Conservation (phyloP, 1,140 invertebrate genomes). For the Calycopis cecrops region DNA sequence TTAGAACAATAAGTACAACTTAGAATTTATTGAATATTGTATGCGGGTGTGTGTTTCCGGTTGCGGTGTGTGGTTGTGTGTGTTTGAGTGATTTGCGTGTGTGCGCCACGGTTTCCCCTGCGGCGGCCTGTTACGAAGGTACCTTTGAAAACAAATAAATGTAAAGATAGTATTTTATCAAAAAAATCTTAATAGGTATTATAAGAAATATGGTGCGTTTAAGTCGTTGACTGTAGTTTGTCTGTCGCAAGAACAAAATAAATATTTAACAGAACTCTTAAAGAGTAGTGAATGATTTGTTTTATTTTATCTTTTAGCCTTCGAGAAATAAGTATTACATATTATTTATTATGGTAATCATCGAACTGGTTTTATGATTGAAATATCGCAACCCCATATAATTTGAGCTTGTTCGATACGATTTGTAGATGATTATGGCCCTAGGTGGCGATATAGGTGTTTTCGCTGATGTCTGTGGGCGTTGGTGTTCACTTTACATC, state of each 20-base stretch:
- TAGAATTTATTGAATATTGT: constrained; percentile 1
- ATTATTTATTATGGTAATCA: no score
- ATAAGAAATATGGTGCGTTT: constrained; percentile 41
- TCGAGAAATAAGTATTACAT: no score
- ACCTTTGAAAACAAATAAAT: constrained; percentile 16
- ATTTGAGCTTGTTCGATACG: no score
- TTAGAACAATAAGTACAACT: constrained; percentile 9
- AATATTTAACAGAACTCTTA: constrained; percentile 37
- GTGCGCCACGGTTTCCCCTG: neutral
- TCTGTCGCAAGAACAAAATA: constrained; percentile 52
- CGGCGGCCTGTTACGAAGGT: neutral
- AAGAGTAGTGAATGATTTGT: constrained; percentile 33
- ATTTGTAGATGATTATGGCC: no score
- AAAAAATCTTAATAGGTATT: constrained; percentile 20
- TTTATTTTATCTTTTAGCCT: constrained; percentile 25
- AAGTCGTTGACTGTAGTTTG: constrained; percentile 36
- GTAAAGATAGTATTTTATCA: constrained; percentile 17
- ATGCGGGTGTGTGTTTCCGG: neutral
- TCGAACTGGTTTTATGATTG: no score
- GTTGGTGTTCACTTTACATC: no score
- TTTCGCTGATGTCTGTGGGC: no score
- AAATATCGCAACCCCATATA: no score
- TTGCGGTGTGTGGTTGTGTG: neutral
- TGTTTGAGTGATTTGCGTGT: neutral
- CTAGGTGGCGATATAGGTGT: no score